phyloP scores from a whole-genome alignment of 2,888 invertebrate species.

The Zygothrica quintamaculata region DNA sequence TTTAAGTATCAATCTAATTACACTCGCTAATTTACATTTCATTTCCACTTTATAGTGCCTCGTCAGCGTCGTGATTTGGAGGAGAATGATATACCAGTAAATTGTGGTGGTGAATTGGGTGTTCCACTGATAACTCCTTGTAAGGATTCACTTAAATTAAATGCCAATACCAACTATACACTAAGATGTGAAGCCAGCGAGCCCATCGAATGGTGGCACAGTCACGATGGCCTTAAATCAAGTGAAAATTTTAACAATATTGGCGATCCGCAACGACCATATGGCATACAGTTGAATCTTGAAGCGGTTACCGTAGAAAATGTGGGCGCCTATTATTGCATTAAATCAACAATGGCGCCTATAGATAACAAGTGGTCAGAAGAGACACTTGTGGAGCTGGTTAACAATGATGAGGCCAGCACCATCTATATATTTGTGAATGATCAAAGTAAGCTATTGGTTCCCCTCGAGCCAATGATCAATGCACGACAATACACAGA shows the following conservation, averaged over 20 bases:
- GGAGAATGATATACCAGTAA: constrained; percentile 58
- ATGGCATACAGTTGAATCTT: constrained; percentile 85
- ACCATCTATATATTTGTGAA: constrained; percentile 86
- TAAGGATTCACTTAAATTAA: constrained; percentile 80
- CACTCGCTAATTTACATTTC: too few species aligned
- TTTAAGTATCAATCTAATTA: too few species aligned
- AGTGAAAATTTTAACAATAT: constrained; percentile 48
- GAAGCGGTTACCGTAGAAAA: constrained; percentile 84
- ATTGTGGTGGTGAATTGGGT: constrained; percentile 77
- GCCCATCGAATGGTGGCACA: constrained; percentile 84
- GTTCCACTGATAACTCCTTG: constrained; percentile 83
- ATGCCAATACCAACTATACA: constrained; percentile 81
- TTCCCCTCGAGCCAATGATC: constrained; percentile 78
- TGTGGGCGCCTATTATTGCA: constrained; percentile 87
- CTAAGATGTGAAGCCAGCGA: constrained; percentile 85
- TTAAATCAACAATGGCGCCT: constrained; percentile 79
- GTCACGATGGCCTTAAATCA: not conserved
- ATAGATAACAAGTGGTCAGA: constrained; percentile 48
- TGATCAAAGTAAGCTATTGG: constrained; percentile 85
- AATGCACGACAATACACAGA: constrained; percentile 84
- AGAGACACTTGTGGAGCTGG: constrained; percentile 79
- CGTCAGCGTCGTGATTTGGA: constrained; percentile 52
- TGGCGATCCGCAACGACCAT: constrained; percentile 73
- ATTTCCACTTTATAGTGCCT: constrained; percentile 71
- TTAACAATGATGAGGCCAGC: constrained; percentile 82